Base-by-base conservation (phyloP, 2,797 vertebrate species). In the Gymnoscopelus microlampas region DNA sequence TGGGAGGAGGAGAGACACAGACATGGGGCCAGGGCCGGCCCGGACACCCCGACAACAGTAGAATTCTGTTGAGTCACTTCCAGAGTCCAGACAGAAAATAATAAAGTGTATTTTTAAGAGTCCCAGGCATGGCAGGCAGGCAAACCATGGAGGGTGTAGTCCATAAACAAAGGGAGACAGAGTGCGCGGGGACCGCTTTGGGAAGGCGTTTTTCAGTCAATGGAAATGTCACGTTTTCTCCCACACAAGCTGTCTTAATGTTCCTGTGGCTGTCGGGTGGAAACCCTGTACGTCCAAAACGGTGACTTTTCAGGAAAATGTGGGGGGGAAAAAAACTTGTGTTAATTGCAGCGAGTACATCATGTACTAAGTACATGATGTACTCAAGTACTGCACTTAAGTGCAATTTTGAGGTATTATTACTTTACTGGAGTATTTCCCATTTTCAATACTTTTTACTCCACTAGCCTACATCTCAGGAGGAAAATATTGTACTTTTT, bases 21-120 rank as follows among this genome's bases (percentile, higher is more conserved):
- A 6, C 26, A 29, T 10, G 39, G 39, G 39, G 39, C 9, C 39
- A 7, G 39, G 26, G 26, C 26, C 26, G 26, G 49, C 24, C 69
- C 60, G 56, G 71, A 70, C 66, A 24, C 2, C 39, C 39, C 39
- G 39, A 44, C 39, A 19, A 49, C 60, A 19, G 26, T 50, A n/a
- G 19, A 63, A 64, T 77, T 78, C 74, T 79, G 89, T 73, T 86
- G 85, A 89, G 81, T 87, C 86, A 83, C 67, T 88, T 73, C 79
- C 85, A 83, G 71, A 78, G 82, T 68, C 79, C 85, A 83, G 72
- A 79, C 84, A 70, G 70, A 79, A 85, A 85, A 85, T 88, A 87
- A 89, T 82, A 73, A 89, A 76, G 67, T 77, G 74, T 82, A 81
- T 82, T 87, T 88, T 81, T 80, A 85, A 78, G 77, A 68, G 74